Evolutionary conservation across 2,113 vertebrate species (phyloP).

Genomic region (Saguinus midas): DNA sequence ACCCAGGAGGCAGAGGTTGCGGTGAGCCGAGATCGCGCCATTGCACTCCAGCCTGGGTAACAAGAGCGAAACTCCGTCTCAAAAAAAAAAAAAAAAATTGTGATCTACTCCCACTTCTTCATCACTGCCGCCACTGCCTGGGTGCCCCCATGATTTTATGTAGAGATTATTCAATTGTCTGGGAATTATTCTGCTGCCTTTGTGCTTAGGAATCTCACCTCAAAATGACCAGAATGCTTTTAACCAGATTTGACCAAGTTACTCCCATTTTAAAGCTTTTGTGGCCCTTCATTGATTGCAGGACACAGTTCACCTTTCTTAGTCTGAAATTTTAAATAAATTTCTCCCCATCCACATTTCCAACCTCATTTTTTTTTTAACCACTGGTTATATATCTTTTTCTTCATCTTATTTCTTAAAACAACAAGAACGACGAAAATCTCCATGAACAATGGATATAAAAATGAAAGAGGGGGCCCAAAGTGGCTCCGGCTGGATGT

Average conservation of each 20-base stretch:
- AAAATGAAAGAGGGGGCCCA: no score
- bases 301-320: not conserved
- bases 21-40: no score
- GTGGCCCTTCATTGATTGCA: not conserved
- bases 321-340: not conserved
- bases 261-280: not conserved
- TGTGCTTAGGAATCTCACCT: not conserved
- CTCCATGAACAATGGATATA: not conserved
- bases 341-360: not conserved
- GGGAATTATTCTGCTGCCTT: not conserved
- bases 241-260: not conserved
- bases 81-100: not conserved
- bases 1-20: no score
- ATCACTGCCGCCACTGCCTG: not conserved
- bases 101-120: not conserved
- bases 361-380: not conserved
- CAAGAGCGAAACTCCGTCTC: no score
- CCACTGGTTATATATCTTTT: not conserved
- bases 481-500: no score
- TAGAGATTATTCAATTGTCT: not conserved
- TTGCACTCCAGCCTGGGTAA: no score
- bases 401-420: slow-evolving; percentile 16
- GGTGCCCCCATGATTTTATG: not conserved
- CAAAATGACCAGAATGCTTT: not conserved
- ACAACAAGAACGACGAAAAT: not conserved